Percentiles rank a stretch among this genome's conserved stretches.
Evolutionary conservation across 2,797 vertebrate species (phyloP).

Genomic region (Geotrypetes seraphini): DNA sequence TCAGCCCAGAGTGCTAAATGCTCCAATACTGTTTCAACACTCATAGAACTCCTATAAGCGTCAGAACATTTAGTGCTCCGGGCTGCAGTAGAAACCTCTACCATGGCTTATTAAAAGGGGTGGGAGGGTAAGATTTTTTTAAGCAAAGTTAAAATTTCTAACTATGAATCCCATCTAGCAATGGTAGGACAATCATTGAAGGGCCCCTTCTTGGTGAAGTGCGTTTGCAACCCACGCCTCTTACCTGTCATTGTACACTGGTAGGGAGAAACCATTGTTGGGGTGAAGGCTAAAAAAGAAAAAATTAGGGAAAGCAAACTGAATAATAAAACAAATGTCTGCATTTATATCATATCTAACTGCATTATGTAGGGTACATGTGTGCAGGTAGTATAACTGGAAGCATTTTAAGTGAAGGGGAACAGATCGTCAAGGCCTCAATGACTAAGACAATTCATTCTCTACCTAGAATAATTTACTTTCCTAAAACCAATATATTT

Average conservation of each 20-base stretch:
- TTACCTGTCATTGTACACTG: conserved; percentile 48
- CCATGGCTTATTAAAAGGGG: no score
- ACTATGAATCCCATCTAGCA: conserved; percentile 35
- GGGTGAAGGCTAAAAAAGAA: conserved; percentile 48
- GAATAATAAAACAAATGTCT: conserved; percentile 39
- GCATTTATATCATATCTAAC: conserved; percentile 32
- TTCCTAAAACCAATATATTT: no score
- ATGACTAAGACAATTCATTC: conserved; percentile 7
- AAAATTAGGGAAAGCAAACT: conserved; percentile 45
- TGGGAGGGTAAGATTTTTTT: no score
- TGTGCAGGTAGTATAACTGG: no score
- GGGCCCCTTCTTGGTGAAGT: conserved; percentile 33
- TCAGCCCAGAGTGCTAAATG: no score
- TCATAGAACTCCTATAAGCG: no score
- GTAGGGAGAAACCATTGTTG: conserved; percentile 48
- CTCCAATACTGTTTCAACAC: no score
- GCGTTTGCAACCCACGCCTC: conserved; percentile 31
- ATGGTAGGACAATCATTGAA: conserved; percentile 46
- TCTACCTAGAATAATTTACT: conserved; percentile 7
- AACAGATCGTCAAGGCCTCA: conserved; percentile 4
- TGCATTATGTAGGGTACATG: conserved; percentile 20
- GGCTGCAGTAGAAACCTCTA: no score
- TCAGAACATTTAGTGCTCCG: no score
- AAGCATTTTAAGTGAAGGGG: conserved; percentile 17
- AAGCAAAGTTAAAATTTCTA: conserved; percentile 29